phyloP scores from a whole-genome alignment of 2,113 vertebrate species.

The Dasyprocta punctata region DNA sequence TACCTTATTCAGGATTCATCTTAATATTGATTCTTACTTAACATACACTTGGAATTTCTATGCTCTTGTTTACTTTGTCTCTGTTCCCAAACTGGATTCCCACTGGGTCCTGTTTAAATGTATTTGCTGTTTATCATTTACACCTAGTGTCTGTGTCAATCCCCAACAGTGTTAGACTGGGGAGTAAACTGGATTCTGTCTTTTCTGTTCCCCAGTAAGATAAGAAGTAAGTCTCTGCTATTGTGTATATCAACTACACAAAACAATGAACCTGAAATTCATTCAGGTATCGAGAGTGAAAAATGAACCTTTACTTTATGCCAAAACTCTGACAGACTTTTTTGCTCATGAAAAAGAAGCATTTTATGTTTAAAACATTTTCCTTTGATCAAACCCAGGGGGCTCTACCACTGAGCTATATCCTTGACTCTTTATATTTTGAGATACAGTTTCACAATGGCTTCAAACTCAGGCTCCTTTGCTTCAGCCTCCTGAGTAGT shows the following conservation, averaged over 20 bases:
- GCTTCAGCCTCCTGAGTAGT: not conserved
- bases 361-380: slow-evolving; percentile 44
- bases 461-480: not conserved
- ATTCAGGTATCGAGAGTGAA: not conserved
- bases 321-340: not conserved
- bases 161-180: slow-evolving; percentile 65
- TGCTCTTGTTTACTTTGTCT: slow-evolving; percentile 65
- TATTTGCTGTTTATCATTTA: slow-evolving; percentile 77
- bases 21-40: slow-evolving; percentile 58
- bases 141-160: slow-evolving; percentile 64
- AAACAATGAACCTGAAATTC: slow-evolving; percentile 19
- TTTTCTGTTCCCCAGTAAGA: slow-evolving; percentile 51
- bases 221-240: slow-evolving; percentile 34
- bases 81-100: slow-evolving; percentile 65
- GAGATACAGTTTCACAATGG: not conserved
- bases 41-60: slow-evolving; percentile 55
- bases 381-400: not conserved
- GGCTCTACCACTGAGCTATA: not conserved
- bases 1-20: not conserved
- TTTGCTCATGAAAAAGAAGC: not conserved
- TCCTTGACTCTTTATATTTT: not conserved
- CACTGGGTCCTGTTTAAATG: slow-evolving; percentile 67
- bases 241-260: not conserved
- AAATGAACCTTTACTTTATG: not conserved
- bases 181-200: slow-evolving; percentile 63